Evolutionary conservation across 2,888 invertebrate genomes (phyloP), one percentile per base, ranked within the genome.

Genomic region (Conchocele bisecta): DNA sequence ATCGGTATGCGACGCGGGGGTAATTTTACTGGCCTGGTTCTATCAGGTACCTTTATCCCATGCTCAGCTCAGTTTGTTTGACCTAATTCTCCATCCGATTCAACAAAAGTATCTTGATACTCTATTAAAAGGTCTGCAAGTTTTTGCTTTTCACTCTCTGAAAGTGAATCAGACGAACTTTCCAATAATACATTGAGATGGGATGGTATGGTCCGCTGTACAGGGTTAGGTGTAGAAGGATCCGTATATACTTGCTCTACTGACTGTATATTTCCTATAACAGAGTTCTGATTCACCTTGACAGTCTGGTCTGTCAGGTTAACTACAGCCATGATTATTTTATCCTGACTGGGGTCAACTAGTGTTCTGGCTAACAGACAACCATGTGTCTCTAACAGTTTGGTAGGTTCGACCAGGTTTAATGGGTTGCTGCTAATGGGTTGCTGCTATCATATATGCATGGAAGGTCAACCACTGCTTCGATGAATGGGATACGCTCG

Each of bases 51-150:
- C 13, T 68, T 42, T 28, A 68, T 68, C 13, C 31, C 24, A 46
- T 68, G 68, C 33, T 60, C 57, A 22, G 61, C 68, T 24, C 48
- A 20, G 20, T 42, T 33, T 6, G 48, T 65, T 1, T 28, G 48
- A 15, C 65, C 65, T 26, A 65, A 17, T 31, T 70, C 67, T 28
- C 46, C 46, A 17, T 59, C 54, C 35, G 57, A 29, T 17, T 20
- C 42, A 7, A 60, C 29, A 42, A 78, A 78, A 11, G 60, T 54
- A 24, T 37, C 59, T 15, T 51, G 35, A 37, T 78, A 65, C 54
- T 78, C 46, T 15, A 37, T 33, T 5, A 77, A 50, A 29, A 77
- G 31, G 22, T 66, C 26, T 22, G 26, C 33, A 5, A 72, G 26
- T 26, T 54, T 7, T 26, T 53, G 22, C 33, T 63, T 58, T 39